phyloP scores from a whole-genome alignment of 2,797 vertebrate species.

The Sebastolobus altivelis region DNA sequence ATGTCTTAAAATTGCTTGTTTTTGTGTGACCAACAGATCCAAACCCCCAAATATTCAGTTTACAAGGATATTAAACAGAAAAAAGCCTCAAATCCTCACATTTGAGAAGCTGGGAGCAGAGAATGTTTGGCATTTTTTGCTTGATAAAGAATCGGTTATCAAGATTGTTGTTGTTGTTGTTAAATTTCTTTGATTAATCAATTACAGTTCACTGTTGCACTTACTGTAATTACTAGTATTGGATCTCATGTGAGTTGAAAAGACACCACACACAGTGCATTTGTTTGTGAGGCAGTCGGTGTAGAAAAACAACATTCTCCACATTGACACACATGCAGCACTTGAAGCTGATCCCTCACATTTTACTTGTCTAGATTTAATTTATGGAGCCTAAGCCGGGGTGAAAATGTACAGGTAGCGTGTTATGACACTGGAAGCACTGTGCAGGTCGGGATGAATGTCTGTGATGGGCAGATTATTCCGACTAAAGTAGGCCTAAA shows the following conservation, averaged over 20 bases:
- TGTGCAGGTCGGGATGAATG: slow-evolving; percentile 82
- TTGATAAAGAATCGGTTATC: not conserved
- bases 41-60: not conserved
- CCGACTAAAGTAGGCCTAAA: slow-evolving; percentile 83
- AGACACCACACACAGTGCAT: not conserved
- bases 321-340: slow-evolving; percentile 25
- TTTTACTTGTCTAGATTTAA: slow-evolving; percentile 77
- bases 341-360: slow-evolving; percentile 46
- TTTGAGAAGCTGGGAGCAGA: not conserved
- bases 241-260: not conserved
- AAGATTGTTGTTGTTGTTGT: not conserved
- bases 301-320: slow-evolving; percentile 44
- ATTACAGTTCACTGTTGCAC: not conserved
- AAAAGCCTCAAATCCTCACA: not conserved
- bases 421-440: slow-evolving; percentile 78
- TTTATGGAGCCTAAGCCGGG: slow-evolving; percentile 75
- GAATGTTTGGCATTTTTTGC: not conserved
- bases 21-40: not conserved
- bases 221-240: not conserved
- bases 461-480: slow-evolving; percentile 86
- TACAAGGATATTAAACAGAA: not conserved
- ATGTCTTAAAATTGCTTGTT: not conserved
- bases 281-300: slow-evolving; percentile 27
- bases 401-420: slow-evolving; percentile 76
- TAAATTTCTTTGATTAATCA: not conserved